Evolutionary conservation across 2,797 vertebrate genomes (phyloP).

Genomic region (Mormyrops attenuatus): DNA sequence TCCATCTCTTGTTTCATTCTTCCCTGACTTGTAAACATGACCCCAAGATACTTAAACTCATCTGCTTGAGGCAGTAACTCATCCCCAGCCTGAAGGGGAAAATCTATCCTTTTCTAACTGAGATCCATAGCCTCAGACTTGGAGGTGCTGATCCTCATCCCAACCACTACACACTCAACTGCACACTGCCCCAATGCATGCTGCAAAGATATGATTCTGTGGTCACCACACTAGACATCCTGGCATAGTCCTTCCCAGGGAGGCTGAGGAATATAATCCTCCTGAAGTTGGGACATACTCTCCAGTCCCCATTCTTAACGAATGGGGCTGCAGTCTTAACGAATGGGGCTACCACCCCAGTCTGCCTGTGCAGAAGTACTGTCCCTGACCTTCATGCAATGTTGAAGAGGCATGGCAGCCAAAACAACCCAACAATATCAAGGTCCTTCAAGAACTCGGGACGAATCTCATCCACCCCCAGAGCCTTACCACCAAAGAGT

Average conservation of each 20-base stretch:
- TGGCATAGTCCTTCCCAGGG: background rate
- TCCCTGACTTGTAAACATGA: background rate
- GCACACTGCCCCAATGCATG: background rate
- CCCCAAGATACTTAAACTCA: background rate
- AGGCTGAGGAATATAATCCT: background rate
- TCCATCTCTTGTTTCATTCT: background rate
- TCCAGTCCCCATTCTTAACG: background rate
- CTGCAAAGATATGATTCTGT: background rate
- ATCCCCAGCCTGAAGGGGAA: background rate
- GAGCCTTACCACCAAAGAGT: background rate
- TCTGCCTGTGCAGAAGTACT: background rate
- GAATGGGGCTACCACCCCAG: background rate
- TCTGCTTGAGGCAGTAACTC: background rate
- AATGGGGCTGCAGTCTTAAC: background rate
- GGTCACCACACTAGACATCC: background rate
- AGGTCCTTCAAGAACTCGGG: background rate
- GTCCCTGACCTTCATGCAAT: background rate
- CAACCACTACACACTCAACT: background rate
- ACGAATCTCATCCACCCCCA: background rate
- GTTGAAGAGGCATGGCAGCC: background rate
- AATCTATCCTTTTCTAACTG: background rate
- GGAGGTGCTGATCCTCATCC: background rate
- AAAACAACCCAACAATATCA: background rate
- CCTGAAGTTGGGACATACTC: background rate
- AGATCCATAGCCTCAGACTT: background rate